Percentiles rank a stretch among this genome's conserved stretches.
phyloP scores from a whole-genome alignment of 2,797 vertebrate species.

The Coregonus suidteri region DNA sequence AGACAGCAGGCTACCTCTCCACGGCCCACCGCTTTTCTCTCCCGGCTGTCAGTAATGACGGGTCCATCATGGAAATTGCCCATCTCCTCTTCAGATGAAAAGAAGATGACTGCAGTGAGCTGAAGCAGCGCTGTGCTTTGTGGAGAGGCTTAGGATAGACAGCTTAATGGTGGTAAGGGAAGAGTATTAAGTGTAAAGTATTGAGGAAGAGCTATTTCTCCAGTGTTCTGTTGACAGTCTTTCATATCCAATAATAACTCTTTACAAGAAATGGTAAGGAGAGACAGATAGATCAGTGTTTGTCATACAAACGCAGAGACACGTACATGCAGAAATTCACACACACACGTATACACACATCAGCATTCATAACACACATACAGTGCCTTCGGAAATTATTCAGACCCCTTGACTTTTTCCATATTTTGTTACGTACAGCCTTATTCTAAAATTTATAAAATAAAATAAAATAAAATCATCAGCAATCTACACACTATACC shows the following conservation, averaged over 20 bases:
- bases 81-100: not conserved
- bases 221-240: not conserved
- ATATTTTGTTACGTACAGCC: too few relatives aligned
- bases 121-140: not conserved
- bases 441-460: too few relatives aligned
- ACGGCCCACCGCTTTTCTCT: not conserved
- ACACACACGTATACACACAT: not conserved
- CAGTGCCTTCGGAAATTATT: too few relatives aligned
- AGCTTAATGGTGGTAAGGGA: not conserved
- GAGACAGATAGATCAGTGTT: not conserved
- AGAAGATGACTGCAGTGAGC: constrained; percentile 7
- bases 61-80: constrained; percentile 13
- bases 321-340: not conserved
- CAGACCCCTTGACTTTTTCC: too few relatives aligned
- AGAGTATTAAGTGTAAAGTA: not conserved
- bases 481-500: too few relatives aligned
- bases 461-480: too few relatives aligned
- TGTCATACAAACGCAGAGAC: not conserved
- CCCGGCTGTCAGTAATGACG: not conserved
- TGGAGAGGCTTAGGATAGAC: constrained; percentile 5
- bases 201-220: not conserved
- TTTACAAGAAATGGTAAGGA: constrained; percentile 2
- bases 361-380: too few relatives aligned
- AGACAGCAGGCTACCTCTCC: not conserved
- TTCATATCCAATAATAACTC: not conserved